Base-by-base conservation (phyloP, 2,113 vertebrate species). In the Nibea coibor region DNA sequence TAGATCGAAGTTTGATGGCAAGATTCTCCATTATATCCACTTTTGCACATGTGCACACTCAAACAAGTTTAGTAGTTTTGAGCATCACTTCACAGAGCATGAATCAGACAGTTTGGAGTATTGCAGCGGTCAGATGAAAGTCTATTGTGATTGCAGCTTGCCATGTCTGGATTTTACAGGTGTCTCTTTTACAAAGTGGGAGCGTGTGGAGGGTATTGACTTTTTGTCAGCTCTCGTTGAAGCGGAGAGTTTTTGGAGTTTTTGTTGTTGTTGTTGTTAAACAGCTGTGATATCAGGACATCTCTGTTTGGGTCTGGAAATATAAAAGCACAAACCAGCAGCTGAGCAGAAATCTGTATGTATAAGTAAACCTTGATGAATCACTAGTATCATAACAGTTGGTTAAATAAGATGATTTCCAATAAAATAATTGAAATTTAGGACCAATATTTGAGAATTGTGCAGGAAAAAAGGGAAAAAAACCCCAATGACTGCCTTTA, bases 171-270 rank as follows among this genome's bases (percentile, higher is more conserved):
- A 62, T 68, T 51, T 74, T 45, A 51, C 59, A 71, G 75, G 56
- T 75, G 65, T 83, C 80, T 75, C 20, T 81, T 64, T 63, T 50
- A 65, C 58, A 77, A 62, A 82, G 64, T 15, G 69, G 61, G 70
- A 59, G 67, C 67, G 45, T 64, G 35, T 76, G 62, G 70, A 82
- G 62, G 45, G 51, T 85, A 85, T 87, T 42, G 84, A 76, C 80
- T 83, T 83, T 72, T 83, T 85, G 84, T 87, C 82, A 90, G 73
- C 57, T 72, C 75, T 70, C 1, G 57, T 66, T 83, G 77, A 81
- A 45, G 54, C 47, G 17, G 14, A 56, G 69, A 57, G 48, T 54
- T 80, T 45, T 73, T 82, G 43, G 50, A 85, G 24, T 51, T 78
- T 83, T 35, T 35, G 31, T 81, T 56, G 51, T 72, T 87, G 35